Evolutionary conservation across 1,140 invertebrate genomes (phyloP).

Genomic region (Eupristina koningsbergeri): DNA sequence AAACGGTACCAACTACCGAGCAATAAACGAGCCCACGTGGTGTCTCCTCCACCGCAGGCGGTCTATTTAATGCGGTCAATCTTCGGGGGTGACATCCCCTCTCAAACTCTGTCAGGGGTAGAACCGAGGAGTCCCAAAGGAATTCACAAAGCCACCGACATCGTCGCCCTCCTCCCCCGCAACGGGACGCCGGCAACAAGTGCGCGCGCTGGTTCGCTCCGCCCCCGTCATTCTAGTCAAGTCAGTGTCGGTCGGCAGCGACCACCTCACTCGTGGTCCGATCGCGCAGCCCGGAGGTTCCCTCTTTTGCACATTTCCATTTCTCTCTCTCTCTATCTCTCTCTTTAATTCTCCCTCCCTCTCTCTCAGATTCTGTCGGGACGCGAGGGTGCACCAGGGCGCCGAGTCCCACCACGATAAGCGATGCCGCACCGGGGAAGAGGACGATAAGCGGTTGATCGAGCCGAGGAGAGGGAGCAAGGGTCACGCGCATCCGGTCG

Average conservation of each 20-base stretch:
- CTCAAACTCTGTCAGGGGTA: too few species aligned
- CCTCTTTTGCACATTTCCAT: not conserved
- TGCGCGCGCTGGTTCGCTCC: conserved; percentile 32
- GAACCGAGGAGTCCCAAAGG: too few species aligned
- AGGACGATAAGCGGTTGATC: too few species aligned
- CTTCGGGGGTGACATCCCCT: too few species aligned
- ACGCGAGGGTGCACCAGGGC: not conserved
- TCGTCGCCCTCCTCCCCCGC: not conserved
- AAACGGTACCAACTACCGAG: too few species aligned
- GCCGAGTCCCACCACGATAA: not conserved
- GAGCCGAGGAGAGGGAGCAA: not conserved
- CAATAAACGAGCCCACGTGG: too few species aligned
- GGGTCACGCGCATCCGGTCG: not conserved
- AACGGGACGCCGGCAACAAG: conserved; percentile 21
- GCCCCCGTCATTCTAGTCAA: conserved; percentile 32
- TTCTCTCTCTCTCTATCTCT: not conserved
- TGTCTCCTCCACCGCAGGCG: too few species aligned
- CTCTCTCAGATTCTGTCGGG: not conserved
- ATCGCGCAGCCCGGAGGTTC: conserved; percentile 57
- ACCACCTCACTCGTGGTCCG: conserved; percentile 71
- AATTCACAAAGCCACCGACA: too few species aligned
- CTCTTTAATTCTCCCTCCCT: not conserved
- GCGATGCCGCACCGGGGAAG: not conserved
- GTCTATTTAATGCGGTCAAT: too few species aligned
- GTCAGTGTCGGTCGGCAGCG: conserved; percentile 63